A percentile compares a stretch with the other conserved stretches of the same genome.
phyloP scores from a whole-genome alignment of 2,888 invertebrate species.

The Campoplex capitator region DNA sequence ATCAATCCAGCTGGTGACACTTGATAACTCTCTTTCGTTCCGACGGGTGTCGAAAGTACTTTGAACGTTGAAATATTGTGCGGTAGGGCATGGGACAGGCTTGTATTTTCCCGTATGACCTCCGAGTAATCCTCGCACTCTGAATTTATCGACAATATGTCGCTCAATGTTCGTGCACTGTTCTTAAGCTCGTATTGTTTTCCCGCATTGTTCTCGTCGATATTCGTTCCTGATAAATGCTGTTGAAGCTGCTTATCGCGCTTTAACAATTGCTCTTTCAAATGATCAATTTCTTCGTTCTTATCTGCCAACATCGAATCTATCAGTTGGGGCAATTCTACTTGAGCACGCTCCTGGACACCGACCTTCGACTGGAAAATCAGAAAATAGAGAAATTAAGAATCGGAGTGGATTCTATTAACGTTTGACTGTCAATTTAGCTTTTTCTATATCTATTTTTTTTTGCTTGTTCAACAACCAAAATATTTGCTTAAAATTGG shows the following conservation, averaged over 20 bases:
- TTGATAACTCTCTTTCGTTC: slow-evolving; percentile 68
- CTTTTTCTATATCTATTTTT: neutral
- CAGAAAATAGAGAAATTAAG: neutral
- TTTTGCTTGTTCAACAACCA: neutral
- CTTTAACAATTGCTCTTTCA: slow-evolving; percentile 86
- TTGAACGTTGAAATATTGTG: slow-evolving; percentile 78
- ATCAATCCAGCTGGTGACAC: slow-evolving; percentile 59
- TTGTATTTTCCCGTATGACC: slow-evolving; percentile 75
- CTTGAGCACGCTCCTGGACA: slow-evolving; percentile 79
- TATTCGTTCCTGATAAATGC: slow-evolving; percentile 87
- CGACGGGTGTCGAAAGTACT: slow-evolving; percentile 52
- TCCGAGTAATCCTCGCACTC: slow-evolving; percentile 88
- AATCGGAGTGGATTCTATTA: neutral
- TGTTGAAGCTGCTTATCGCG: slow-evolving; percentile 86
- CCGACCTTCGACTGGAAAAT: slow-evolving; percentile 76
- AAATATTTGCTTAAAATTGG: neutral
- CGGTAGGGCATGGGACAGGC: slow-evolving; percentile 72
- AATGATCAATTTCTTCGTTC: slow-evolving; percentile 89
- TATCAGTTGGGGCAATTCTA: slow-evolving; percentile 86
- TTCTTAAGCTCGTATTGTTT: slow-evolving; percentile 85
- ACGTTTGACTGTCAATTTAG: neutral
- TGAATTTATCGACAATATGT: slow-evolving; percentile 89
- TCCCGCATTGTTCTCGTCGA: slow-evolving; percentile 86
- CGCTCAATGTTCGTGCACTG: slow-evolving; percentile 90
- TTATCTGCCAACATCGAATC: slow-evolving; percentile 89